These are phyloP conservation scores for Luperina nickerlii DNA, from an alignment of 2,888 invertebrate genomes.

Conservation along the genomic window DNA sequence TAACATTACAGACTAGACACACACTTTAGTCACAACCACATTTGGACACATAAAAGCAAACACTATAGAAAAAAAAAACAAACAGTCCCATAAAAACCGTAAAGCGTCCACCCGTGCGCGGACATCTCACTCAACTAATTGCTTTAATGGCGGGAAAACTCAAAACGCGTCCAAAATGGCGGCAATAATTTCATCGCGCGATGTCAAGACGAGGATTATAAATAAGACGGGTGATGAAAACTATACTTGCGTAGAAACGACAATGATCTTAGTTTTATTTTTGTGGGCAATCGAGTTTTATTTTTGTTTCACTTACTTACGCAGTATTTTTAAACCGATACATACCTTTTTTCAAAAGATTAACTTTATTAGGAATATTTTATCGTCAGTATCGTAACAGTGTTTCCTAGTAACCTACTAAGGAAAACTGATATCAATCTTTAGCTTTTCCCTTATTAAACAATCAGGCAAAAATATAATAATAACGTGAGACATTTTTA, in stretches of 20 bases:
- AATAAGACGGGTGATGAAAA: constrained; percentile 88
- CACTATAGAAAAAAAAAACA: constrained; percentile 73
- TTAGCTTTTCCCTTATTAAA: neutral
- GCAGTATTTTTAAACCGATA: constrained; percentile 49
- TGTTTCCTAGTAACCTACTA: neutral
- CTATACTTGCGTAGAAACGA: constrained; percentile 85
- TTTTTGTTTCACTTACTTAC: constrained; percentile 44
- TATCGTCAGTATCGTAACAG: neutral
- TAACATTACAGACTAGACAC: constrained; percentile 15
- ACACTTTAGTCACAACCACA: constrained; percentile 56
- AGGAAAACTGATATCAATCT: neutral
- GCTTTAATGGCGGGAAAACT: constrained; percentile 87
- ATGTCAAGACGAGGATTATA: constrained; percentile 85
- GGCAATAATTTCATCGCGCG: constrained; percentile 84
- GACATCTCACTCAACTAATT: constrained; percentile 90
- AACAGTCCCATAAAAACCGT: constrained; percentile 82
- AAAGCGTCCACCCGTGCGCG: constrained; percentile 83
- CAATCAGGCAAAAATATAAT: constrained; percentile 13
- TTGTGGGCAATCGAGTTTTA: constrained; percentile 71
- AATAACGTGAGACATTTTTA: constrained; percentile 38
- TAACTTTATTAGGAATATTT: neutral
- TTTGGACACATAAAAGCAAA: constrained; percentile 58
- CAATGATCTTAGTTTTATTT: constrained; percentile 87
- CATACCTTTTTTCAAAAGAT: constrained; percentile 28
- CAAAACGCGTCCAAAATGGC: constrained; percentile 84